Evolutionary conservation across 1,140 invertebrate genomes (phyloP).

Genomic region (Diabrotica virgifera): DNA sequence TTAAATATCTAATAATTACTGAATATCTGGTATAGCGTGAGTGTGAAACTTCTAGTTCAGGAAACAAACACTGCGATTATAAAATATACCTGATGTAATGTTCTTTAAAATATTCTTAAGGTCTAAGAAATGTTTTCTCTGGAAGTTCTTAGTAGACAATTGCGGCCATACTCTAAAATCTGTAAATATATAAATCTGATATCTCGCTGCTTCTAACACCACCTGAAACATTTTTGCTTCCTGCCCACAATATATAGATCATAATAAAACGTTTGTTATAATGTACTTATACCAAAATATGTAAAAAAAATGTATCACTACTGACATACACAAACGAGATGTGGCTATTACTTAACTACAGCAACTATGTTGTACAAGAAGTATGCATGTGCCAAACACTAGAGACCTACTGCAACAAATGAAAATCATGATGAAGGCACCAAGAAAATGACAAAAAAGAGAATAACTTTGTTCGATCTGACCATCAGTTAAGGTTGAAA

Average conservation of each 20-base stretch:
- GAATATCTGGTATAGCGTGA: conserved; percentile 1
- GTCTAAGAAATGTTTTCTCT: conserved; percentile 30
- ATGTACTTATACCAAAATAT: conserved; percentile 1
- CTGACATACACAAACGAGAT: not conserved
- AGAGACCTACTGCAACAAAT: too few relatives aligned
- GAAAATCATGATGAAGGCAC: too few relatives aligned
- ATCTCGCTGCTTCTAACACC: conserved; percentile 29
- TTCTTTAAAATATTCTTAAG: conserved; percentile 21
- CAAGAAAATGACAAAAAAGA: too few relatives aligned
- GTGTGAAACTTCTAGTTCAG: not conserved
- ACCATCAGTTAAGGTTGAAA: too few relatives aligned
- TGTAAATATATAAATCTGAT: conserved; percentile 38
- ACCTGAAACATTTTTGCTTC: conserved; percentile 25
- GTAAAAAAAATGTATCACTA: not conserved
- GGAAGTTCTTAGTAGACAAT: conserved; percentile 24
- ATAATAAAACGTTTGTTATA: not conserved
- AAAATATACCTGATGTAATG: conserved; percentile 24
- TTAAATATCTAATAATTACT: conserved; percentile 6
- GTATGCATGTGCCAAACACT: too few relatives aligned
- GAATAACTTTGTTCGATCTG: too few relatives aligned
- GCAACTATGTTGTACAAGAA: too few relatives aligned
- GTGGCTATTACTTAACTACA: not conserved
- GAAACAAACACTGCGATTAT: conserved; percentile 5
- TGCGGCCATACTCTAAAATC: conserved; percentile 30
- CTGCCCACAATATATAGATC: conserved; percentile 16